These are phyloP conservation scores for Phrynocephalus guinanensis DNA, from an alignment of 2,797 vertebrate species.

Conservation along the genomic window DNA sequence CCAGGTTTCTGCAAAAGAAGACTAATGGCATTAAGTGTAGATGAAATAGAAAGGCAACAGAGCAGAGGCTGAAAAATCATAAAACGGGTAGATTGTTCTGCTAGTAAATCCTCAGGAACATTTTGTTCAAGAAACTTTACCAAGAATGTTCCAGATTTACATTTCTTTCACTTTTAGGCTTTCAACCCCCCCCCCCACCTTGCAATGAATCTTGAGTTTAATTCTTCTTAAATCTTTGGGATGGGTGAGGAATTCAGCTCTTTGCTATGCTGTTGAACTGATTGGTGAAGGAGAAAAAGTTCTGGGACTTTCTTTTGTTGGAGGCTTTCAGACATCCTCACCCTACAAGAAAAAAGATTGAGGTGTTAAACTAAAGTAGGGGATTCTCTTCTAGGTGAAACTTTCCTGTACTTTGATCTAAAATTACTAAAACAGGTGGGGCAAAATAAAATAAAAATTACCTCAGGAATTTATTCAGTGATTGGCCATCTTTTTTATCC, in stretches of 20 bases:
- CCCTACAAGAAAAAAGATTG: neutral
- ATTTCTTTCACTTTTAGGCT: neutral
- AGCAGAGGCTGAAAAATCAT: slow-evolving; percentile 71
- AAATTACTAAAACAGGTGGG: neutral
- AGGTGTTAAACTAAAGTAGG: neutral
- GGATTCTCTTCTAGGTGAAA: neutral
- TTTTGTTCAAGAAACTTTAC: slow-evolving; percentile 66
- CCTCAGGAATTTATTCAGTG: neutral
- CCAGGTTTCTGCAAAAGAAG: slow-evolving; percentile 77
- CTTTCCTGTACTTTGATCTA: neutral
- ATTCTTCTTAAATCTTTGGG: slow-evolving; percentile 38
- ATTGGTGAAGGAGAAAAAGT: neutral
- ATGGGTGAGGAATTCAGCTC: neutral
- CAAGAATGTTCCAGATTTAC: slow-evolving; percentile 51
- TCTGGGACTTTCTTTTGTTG: neutral
- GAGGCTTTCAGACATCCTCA: neutral
- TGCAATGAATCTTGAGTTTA: slow-evolving; percentile 24
- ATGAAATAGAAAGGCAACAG: slow-evolving; percentile 77
- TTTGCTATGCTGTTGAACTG: neutral
- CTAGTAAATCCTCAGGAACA: slow-evolving; percentile 71
- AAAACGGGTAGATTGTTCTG: slow-evolving; percentile 66
- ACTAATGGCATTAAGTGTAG: slow-evolving; percentile 80
- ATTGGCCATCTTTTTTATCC: neutral
- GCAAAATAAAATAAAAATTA: neutral
- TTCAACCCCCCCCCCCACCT: neutral